Conservation (phyloP, 1,140 invertebrate genomes). For the Ceratitis capitata region DNA sequence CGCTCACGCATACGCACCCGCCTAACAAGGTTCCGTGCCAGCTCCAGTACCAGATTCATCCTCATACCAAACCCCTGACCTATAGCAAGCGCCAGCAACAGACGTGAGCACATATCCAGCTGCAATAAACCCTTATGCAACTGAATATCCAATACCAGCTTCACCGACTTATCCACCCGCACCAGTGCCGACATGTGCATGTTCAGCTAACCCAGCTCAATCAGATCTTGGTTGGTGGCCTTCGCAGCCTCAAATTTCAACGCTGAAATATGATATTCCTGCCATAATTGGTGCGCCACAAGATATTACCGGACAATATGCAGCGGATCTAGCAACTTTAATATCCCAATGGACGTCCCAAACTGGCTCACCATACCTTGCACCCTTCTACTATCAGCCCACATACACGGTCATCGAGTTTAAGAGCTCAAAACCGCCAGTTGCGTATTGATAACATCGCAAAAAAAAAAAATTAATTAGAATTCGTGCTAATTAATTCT, state of each 20-base stretch:
- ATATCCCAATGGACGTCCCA: not conserved
- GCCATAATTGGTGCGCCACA: not conserved
- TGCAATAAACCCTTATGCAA: not conserved
- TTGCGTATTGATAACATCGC: not conserved
- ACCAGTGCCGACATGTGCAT: not conserved
- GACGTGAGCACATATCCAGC: not conserved
- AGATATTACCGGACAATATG: not conserved
- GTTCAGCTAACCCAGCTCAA: not conserved
- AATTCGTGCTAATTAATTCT: not conserved
- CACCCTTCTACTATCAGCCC: not conserved
- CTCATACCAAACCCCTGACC: not conserved
- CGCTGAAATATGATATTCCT: not conserved
- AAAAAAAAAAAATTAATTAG: no score
- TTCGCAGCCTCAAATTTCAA: not conserved
- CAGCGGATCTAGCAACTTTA: not conserved
- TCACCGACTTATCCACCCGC: not conserved
- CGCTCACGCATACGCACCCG: no score
- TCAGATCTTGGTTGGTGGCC: not conserved
- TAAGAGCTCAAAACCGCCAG: not conserved
- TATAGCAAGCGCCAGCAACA: not conserved
- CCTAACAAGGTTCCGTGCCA: not conserved
- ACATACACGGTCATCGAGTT: not conserved
- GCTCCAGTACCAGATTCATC: not conserved
- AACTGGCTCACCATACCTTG: not conserved
- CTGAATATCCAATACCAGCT: not conserved